Percentiles rank a stretch among this genome's conserved stretches.
phyloP scores from a whole-genome alignment of 2,797 vertebrate species.

The Poliocrania exsul region DNA sequence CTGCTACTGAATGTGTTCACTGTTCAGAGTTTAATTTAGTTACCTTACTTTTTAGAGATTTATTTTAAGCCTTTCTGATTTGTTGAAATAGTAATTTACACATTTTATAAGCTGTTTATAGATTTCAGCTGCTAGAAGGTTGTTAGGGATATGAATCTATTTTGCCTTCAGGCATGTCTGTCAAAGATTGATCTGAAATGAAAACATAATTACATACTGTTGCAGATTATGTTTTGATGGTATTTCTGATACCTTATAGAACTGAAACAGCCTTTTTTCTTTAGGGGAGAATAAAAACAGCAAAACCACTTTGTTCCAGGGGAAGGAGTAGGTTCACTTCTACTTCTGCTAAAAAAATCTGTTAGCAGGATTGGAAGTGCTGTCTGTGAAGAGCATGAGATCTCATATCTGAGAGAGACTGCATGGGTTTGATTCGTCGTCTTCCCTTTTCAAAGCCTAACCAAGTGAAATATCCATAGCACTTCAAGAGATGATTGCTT shows the following conservation, averaged over 20 bases:
- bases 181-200: slow-evolving; percentile 33
- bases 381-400: neutral
- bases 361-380: neutral
- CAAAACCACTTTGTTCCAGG: neutral
- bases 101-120: slow-evolving; percentile 27
- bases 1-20: neutral
- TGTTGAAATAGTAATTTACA: slow-evolving; percentile 23
- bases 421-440: neutral
- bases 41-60: neutral
- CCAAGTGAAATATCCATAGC: neutral
- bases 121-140: neutral
- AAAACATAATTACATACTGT: slow-evolving; percentile 30
- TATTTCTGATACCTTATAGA: neutral
- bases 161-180: slow-evolving; percentile 38
- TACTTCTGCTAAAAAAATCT: neutral
- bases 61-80: neutral
- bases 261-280: neutral
- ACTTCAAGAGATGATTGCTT: neutral
- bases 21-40: neutral
- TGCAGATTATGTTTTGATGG: slow-evolving; percentile 17
- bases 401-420: neutral
- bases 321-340: neutral
- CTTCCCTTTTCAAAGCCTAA: neutral
- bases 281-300: neutral
- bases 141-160: slow-evolving; percentile 17